Evolutionary conservation across 2,888 invertebrate species (phyloP), one percentile per base, ranked within the genome.

Genomic region (Dynastes maya): DNA sequence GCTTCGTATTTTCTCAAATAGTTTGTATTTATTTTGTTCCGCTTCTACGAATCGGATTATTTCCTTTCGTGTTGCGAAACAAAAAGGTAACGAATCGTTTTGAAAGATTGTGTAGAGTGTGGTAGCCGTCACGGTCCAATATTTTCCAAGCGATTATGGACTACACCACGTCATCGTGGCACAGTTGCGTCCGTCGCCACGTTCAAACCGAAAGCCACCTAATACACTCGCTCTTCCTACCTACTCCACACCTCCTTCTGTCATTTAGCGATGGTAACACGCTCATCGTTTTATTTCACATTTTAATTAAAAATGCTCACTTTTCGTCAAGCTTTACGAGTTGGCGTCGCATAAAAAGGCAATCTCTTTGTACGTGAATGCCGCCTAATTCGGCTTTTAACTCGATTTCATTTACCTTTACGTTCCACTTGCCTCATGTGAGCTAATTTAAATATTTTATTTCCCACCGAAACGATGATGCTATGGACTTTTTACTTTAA

Each of bases 401-500:
- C 80, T 79, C 81, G 78, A 81, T 81, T 81, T 78, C 78, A 80
- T 79, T 80, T 81, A 78, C 65, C 79, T 80, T 80, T 82, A 80
- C 80, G 80, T 79, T 77, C 80, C 81, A 81, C 81, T 81, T 82
- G 80, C 79, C 63, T 76, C 82, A 80, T 81, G 81, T 82, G 81
- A 81, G 80, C 77, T 79, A 80, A 81, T 81, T 82, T 79, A 80
- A 80, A 82, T 72, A 72, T 58, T 58, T 61, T 5, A 58, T 37
- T 72, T 72, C 40, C 11, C 8, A 22, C 22, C 16, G 58, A 37
- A 40, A 45, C 49, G 29, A 9, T n/a, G 9, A 9, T 22, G 45
- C 29, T 29, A 45, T n/a, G 29, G 61, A 29, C 11, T 63, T 6
- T 29, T 67, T 45, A 22, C 9, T 16, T 45, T 67, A 67, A 45